Conservation (phyloP, 2,888 invertebrate genomes). For the Cactoblastis cactorum region DNA sequence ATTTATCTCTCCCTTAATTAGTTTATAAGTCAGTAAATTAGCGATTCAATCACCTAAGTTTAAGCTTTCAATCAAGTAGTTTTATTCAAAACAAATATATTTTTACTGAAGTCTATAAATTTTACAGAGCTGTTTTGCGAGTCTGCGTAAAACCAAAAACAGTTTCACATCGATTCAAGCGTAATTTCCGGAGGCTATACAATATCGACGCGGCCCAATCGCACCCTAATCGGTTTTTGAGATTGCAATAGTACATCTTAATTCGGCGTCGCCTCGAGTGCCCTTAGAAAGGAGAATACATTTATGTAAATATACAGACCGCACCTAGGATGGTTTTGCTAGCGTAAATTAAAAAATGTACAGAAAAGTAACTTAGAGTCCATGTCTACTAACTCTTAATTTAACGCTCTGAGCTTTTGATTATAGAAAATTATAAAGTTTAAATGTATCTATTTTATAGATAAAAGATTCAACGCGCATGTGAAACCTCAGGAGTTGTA, state of each 20-base stretch:
- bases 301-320: constrained; percentile 64
- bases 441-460: too few species aligned
- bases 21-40: too few species aligned
- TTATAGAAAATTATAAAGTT: too few species aligned
- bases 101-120: too few species aligned
- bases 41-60: too few species aligned
- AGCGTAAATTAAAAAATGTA: constrained; percentile 25
- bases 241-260: constrained; percentile 14
- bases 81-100: neutral
- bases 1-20: too few species aligned
- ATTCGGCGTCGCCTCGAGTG: constrained; percentile 20
- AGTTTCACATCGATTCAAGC: neutral
- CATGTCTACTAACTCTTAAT: too few species aligned
- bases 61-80: too few species aligned
- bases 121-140: too few species aligned
- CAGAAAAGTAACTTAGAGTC: neutral
- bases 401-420: too few species aligned
- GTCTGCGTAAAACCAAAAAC: constrained; percentile 2
- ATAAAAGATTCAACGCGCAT: too few species aligned
- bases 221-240: constrained; percentile 13
- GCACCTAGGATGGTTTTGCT: constrained; percentile 41
- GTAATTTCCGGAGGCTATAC: constrained; percentile 8
- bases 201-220: constrained; percentile 8
- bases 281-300: constrained; percentile 33
- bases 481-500: too few species aligned